These are phyloP conservation scores for Agrotis ipsilon DNA, from an alignment of 2,888 invertebrate genomes.

Conservation along the genomic window DNA sequence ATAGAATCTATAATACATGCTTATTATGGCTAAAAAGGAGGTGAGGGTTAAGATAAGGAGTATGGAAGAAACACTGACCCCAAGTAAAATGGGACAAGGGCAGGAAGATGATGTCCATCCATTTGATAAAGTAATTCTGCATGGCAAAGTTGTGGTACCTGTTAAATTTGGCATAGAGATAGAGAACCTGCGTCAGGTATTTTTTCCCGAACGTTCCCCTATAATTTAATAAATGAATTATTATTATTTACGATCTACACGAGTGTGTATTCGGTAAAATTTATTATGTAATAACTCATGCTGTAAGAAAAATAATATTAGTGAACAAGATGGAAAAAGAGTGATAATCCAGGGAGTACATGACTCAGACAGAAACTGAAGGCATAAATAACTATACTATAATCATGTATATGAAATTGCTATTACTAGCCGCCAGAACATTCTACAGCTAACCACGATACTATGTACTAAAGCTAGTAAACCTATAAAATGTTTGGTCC, in stretches of 20 bases:
- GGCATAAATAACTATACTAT: neutral
- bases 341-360: too few species aligned
- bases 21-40: too few species aligned
- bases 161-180: too few species aligned
- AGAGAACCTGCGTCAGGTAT: too few species aligned
- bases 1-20: neutral
- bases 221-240: too few species aligned
- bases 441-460: neutral
- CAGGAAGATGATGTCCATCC: too few species aligned
- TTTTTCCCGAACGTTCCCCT: neutral
- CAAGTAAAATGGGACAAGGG: too few species aligned
- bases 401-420: neutral
- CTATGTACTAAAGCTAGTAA: neutral
- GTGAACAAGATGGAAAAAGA: neutral
- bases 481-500: conserved; percentile 1
- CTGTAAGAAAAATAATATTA: neutral
- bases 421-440: neutral
- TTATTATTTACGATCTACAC: accelerated
- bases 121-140: too few species aligned
- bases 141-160: too few species aligned
- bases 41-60: too few species aligned
- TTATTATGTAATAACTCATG: neutral
- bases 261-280: too few species aligned
- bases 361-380: neutral
- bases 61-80: too few species aligned